Evolutionary conservation across 1,140 invertebrate genomes (phyloP), one percentile per base, ranked within the genome.

Genomic region (Archivesica marissinica): DNA sequence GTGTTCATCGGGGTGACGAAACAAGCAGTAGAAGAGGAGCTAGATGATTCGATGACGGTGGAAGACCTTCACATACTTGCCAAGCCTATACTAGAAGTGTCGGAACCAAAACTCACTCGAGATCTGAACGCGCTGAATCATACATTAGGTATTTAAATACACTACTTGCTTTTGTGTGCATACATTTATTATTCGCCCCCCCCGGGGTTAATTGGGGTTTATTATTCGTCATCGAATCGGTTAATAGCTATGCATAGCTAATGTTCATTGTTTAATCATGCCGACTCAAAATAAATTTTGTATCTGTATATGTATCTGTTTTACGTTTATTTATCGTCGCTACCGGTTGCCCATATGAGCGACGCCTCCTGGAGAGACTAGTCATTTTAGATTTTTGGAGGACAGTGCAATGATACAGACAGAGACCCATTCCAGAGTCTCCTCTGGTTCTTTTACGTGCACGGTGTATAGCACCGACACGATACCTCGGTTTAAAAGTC

Each of bases 1-100:
- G 76, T 78, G 76, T 78, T 78, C 23, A 59, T 78, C 28, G 76
- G 76, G 13, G 59, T 78, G 39, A 78, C 52, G 15, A 28, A 64
- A 15, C 13, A 56, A 25, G 76, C 76, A n/a, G 76, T 78, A 15
- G 76, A 78, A 59, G 39, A 47, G 47, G 54, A 78, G n/a, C 56
- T 59, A 0, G 56, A 44, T 28, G 76, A 78, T n/a, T 17, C 9
- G 9, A 35, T 41, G 11, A 64, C 0, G 50, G 25, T 78, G 25
- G 54, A 61, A 25, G 76, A 78, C n/a, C 39, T 78, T 3, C 25
- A 64, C 28, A 1, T 28, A 11, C 39, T 78, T 28, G 41, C 38
- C 0, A 47, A 41, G 20, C 52, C 52, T 33, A 64, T 78, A 17
- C 59, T 78, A 30, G 76, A 78, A 59, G 39, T 78, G 7, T 78